Evolutionary conservation across 92 coral and sea anemone genomes (phyloP).

Genomic region (Plumapathes pennacea): DNA sequence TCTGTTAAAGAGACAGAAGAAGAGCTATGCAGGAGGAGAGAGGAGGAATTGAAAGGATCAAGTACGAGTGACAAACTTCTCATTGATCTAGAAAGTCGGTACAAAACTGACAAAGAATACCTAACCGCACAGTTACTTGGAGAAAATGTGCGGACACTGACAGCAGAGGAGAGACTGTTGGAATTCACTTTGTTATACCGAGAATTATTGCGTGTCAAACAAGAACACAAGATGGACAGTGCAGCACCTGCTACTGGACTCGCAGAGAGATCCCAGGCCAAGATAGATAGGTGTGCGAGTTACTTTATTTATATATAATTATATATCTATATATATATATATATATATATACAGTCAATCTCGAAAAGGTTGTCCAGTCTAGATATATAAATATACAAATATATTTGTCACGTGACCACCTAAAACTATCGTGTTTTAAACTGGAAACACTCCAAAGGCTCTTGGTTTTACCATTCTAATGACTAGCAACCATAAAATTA

Average conservation of each 20-base stretch:
- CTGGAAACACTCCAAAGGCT: too few species aligned
- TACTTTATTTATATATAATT: background rate
- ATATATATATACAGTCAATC: too few species aligned
- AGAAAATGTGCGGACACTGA: constrained; percentile 71
- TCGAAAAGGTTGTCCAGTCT: too few species aligned
- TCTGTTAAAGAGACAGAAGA: constrained; percentile 78
- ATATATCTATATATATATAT: too few species aligned
- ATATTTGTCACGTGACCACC: too few species aligned
- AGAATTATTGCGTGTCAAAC: constrained; percentile 73
- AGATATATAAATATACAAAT: too few species aligned
- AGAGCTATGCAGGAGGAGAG: constrained; percentile 45
- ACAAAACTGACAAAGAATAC: constrained; percentile 68
- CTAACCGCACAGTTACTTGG: constrained; percentile 71
- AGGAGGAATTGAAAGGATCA: constrained; percentile 61
- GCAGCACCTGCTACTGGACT: constrained; percentile 75
- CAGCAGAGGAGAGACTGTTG: constrained; percentile 72
- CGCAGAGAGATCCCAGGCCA: constrained; percentile 66
- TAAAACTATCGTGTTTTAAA: too few species aligned
- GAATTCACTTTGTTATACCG: constrained; percentile 72
- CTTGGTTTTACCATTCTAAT: too few species aligned
- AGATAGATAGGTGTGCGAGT: constrained; percentile 66
- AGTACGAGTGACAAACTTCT: constrained; percentile 68
- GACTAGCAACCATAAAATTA: too few species aligned
- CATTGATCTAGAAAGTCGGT: constrained; percentile 73
- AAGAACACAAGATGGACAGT: constrained; percentile 69